Evolutionary conservation across 2,797 vertebrate species (phyloP).

Genomic region (Fringilla coelebs): DNA sequence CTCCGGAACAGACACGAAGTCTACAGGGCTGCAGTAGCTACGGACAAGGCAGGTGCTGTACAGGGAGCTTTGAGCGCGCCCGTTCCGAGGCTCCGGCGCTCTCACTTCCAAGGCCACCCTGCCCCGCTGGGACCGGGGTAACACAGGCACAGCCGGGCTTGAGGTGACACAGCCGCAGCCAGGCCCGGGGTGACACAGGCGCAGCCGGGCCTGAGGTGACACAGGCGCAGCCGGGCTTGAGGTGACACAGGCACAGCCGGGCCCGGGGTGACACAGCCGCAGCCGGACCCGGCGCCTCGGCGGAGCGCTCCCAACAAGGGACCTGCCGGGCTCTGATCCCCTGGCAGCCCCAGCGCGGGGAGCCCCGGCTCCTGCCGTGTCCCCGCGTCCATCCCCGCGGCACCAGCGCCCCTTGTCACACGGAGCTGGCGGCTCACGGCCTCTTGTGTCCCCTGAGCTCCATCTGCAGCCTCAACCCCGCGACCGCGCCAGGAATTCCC

Average conservation of each 20-base stretch:
- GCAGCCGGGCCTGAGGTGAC: too few species aligned
- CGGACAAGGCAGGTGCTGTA: rapidly evolving
- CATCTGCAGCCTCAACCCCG: rapidly evolving
- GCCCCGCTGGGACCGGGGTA: background rate
- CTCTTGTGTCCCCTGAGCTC: background rate
- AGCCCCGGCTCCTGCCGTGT: background rate
- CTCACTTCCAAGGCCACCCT: background rate
- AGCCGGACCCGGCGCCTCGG: rapidly evolving
- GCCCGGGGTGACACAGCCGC: background rate
- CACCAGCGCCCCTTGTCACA: rapidly evolving
- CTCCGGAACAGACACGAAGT: background rate
- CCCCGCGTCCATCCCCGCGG: background rate
- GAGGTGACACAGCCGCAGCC: too few species aligned
- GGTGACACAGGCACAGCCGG: too few species aligned
- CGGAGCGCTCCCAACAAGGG: rapidly evolving
- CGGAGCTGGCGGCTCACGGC: background rate
- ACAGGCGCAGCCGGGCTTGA: too few species aligned
- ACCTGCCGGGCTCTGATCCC: background rate
- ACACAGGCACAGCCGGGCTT: too few species aligned
- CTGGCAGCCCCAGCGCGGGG: background rate
- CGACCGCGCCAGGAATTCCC: rapidly evolving
- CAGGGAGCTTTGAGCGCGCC: background rate
- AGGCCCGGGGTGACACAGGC: too few species aligned
- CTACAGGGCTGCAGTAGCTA: background rate
- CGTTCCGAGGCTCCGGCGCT: background rate